Evolutionary conservation across 2,888 invertebrate genomes (phyloP).

Genomic region (Epiblema foenella): DNA sequence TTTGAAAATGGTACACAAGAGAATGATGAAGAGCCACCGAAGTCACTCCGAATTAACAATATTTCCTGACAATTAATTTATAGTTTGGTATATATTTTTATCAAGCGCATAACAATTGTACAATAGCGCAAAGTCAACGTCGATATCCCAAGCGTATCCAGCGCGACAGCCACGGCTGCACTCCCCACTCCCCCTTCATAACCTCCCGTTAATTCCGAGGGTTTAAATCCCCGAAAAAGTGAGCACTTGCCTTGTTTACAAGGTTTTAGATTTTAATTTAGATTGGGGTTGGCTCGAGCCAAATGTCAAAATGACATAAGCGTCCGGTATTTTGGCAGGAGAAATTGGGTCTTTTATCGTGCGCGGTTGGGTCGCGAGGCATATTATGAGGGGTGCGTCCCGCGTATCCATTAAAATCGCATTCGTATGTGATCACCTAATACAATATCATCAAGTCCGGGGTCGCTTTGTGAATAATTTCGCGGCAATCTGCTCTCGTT

Average conservation of each 20-base stretch:
- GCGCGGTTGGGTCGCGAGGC: conserved; percentile 55
- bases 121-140: conserved; percentile 52
- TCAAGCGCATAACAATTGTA: conserved; percentile 33
- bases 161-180: conserved; percentile 62
- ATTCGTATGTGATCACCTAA: conserved; percentile 86
- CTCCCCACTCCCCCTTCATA: conserved; percentile 73
- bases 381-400: conserved; percentile 58
- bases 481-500: conserved; percentile 82
- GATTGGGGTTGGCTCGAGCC: conserved; percentile 76
- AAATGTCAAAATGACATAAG: conserved; percentile 65
- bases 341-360: conserved; percentile 59
- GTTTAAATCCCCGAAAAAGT: conserved; percentile 86
- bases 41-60: too few species aligned
- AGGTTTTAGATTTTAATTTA: conserved; percentile 86
- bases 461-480: conserved; percentile 84
- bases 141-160: conserved; percentile 50
- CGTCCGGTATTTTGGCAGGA: conserved; percentile 54
- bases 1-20: too few species aligned
- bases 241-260: conserved; percentile 86
- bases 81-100: conserved; percentile 11
- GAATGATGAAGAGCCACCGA: too few species aligned
- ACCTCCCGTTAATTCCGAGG: conserved; percentile 83
- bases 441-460: conserved; percentile 84
- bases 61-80: neutral
- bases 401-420: conserved; percentile 82